Conservation (phyloP, 2,888 invertebrate genomes). For the Siphonodentalium dalli region DNA sequence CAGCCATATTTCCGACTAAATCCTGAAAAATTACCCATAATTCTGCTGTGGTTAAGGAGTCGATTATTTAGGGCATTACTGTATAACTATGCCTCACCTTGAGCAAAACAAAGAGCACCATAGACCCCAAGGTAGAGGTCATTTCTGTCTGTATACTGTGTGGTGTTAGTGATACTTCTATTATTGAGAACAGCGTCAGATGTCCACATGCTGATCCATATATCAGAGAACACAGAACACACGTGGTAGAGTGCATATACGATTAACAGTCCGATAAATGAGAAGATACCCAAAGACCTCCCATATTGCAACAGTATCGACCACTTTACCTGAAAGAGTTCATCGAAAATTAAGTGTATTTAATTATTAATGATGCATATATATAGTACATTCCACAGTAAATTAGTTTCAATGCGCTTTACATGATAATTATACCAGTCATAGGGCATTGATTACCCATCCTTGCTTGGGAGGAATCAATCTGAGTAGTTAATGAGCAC, state of each 20-base stretch:
- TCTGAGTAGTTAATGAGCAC: no score
- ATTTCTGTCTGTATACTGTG: slow-evolving; percentile 36
- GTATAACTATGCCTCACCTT: slow-evolving; percentile 55
- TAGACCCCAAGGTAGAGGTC: slow-evolving; percentile 67
- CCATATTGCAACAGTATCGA: slow-evolving; percentile 89
- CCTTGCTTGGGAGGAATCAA: no score
- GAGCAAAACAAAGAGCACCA: slow-evolving; percentile 56
- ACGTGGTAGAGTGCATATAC: slow-evolving; percentile 54
- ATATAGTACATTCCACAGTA: no score
- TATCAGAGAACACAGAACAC: slow-evolving; percentile 47
- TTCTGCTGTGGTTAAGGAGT: no score
- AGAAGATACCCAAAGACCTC: slow-evolving; percentile 77
- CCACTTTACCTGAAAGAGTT: slow-evolving; percentile 79
- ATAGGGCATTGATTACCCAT: no score
- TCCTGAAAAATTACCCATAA: no score
- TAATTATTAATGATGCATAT: no score
- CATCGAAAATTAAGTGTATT: no score
- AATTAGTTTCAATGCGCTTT: no score
- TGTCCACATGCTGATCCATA: slow-evolving; percentile 63
- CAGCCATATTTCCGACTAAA: no score
- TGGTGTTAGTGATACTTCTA: slow-evolving; percentile 32
- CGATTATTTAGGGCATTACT: no score
- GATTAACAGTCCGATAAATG: slow-evolving; percentile 79
- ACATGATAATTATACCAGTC: no score
- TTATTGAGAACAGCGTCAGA: slow-evolving; percentile 49